Evolutionary conservation across 2,888 invertebrate species (phyloP), one percentile per base, ranked within the genome.

Genomic region (Phymatocera aterrima): DNA sequence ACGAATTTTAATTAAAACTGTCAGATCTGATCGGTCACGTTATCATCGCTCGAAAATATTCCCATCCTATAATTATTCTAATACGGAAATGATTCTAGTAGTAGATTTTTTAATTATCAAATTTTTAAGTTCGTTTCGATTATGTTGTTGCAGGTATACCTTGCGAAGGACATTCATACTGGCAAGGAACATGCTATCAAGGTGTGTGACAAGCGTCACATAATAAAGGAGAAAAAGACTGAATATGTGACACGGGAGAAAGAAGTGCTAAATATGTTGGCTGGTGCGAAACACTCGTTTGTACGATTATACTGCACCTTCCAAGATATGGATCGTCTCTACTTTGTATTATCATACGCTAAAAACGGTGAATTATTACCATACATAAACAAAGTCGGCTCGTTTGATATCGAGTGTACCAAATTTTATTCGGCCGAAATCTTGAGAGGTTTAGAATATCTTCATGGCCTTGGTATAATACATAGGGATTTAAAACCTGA

Each of bases 401-500:
- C 95, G 79, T 98, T 99, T 91, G 97, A 97, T 91, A 92, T 96
- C 81, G 95, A 96, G 82, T 97, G 97, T 91, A 96, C 97, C 3
- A 94, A 95, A 89, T 99, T 98, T 92, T 99, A 99, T 92, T 94
- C 97, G 74, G 98, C 98, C 79, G 99, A 99, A 92, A 93, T 99
- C 84, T 92, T 99, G 77, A 92, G 96, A 84, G 99, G 98, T 21
- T 93, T 99, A 86, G 98, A 98, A 91, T 95, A 97, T 88, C 94
- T 99, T 91, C 98, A 98, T 89, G 93, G 94, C 54, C 94, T 96
- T 85, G 95, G 95, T 82, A 96, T 99, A 82, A 96, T 99, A 86
- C 99, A 99, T 91, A 94, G 98, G 79, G 99, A 99, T 91, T 93
- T 99, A 84, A 99, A 99, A 90, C 99, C 99, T 5, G 98, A 99